These are phyloP conservation scores for Sarcoramphus papa DNA, from an alignment of 2,797 vertebrate genomes.

Conservation along the genomic window DNA sequence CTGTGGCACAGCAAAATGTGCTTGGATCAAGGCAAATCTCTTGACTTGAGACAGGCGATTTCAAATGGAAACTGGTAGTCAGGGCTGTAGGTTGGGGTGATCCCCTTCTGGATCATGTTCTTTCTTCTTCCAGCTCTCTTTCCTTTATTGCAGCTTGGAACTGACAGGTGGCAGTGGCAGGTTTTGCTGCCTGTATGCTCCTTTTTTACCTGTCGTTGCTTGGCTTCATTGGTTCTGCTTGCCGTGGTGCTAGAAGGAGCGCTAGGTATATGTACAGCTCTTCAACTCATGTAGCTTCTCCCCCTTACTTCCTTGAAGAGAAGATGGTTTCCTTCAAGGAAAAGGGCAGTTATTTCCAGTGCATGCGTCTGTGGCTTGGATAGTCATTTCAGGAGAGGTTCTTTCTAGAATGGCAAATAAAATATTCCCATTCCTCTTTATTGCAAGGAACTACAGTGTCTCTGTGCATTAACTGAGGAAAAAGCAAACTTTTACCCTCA, in stretches of 20 bases:
- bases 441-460: background rate
- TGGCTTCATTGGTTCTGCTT: background rate
- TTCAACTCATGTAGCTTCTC: background rate
- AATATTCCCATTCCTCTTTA: background rate
- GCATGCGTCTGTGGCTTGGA: background rate
- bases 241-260: accelerated
- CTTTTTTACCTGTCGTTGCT: background rate
- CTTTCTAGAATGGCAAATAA: background rate
- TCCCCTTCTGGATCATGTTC: background rate
- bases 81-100: background rate
- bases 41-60: background rate
- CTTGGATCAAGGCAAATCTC: background rate
- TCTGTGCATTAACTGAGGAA: background rate
- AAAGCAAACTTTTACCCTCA: background rate
- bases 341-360: background rate
- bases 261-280: background rate
- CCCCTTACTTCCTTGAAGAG: background rate
- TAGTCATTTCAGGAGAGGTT: background rate
- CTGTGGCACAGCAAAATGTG: background rate
- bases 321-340: background rate
- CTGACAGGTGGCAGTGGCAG: background rate
- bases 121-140: background rate
- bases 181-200: background rate
- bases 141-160: background rate
- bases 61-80: background rate